phyloP scores from a whole-genome alignment of 2,888 invertebrate genomes.

The Tetranychus piercei region DNA sequence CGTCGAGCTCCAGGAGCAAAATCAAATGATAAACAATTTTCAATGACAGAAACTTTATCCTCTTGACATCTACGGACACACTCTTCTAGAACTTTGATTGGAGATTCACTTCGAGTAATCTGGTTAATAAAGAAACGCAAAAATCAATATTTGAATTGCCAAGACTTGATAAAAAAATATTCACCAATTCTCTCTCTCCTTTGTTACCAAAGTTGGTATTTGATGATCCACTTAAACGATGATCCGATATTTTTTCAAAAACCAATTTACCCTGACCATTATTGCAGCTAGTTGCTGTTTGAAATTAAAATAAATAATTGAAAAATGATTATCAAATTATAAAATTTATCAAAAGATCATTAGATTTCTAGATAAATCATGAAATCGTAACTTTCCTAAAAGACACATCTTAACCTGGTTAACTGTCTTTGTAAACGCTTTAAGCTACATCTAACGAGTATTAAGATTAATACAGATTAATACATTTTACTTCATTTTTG shows the following conservation, averaged over 20 bases:
- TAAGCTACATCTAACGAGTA: too few species aligned
- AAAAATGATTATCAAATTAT: not conserved
- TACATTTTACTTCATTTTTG: too few species aligned
- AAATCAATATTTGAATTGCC: not conserved
- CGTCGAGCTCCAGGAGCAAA: slow-evolving; percentile 64
- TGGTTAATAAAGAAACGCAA: slow-evolving; percentile 29
- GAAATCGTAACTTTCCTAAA: too few species aligned
- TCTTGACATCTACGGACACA: slow-evolving; percentile 67
- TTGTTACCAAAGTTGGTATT: slow-evolving; percentile 40
- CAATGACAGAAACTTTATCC: slow-evolving; percentile 52
- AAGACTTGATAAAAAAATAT: slow-evolving; percentile 29
- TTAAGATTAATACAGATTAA: too few species aligned
- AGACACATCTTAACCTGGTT: too few species aligned
- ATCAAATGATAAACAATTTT: slow-evolving; percentile 59
- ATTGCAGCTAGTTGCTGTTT: slow-evolving; percentile 42
- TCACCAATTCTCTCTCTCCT: slow-evolving; percentile 65
- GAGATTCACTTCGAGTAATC: slow-evolving; percentile 61
- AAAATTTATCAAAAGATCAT: too few species aligned
- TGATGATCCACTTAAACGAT: slow-evolving; percentile 23
- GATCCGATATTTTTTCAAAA: slow-evolving; percentile 66
- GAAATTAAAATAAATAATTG: not conserved
- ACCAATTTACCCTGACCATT: slow-evolving; percentile 69
- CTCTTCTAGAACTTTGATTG: slow-evolving; percentile 67
- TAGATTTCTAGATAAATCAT: too few species aligned
- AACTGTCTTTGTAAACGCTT: too few species aligned